Base-by-base conservation (phyloP, 2,888 invertebrate species). In the Salticus scenicus region DNA sequence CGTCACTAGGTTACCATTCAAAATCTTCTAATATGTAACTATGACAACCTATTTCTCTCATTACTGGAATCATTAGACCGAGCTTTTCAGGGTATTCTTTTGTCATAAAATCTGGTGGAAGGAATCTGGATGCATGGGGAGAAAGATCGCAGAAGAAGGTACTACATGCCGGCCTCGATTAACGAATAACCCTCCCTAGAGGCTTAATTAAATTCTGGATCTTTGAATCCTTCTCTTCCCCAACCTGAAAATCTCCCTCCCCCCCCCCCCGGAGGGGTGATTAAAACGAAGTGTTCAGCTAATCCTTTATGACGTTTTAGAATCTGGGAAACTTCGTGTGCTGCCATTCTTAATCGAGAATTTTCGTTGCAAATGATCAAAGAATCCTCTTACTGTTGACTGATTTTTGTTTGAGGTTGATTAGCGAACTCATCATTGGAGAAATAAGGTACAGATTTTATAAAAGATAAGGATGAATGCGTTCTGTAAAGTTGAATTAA, bases 291-390 rank as follows among this genome's bases (percentile, higher is more conserved):
- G 57, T 24, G 20, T 24, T 20, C 12, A 4, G 20, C 57, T 57
- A 57, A 57, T 57, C 57, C 57, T 57, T 57, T 57, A 57, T 57
- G 57, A 57, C 57, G 57, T 57, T 57, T 57, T 4, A 57, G 57
- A 57, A 24, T 24, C 57, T 20, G 14, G 20, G 24, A 24, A 5
- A 7, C 57, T 2, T 57, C 57, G 1, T 57, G 4, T 47, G 47
- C 2, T 57, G 57, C 57, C 24, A 24, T 57, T 57, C 24, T 24
- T 2, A 12, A 24, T 24, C 2, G 57, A 57, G 17, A 24, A 57
- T 57, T 57, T 24, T 24, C 57, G 14, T 20, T 57, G 57, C 24
- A 57, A 57, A 24, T 57, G 20, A 57, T 57, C 24, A 24, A 7
- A 4, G 4, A 2, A 57, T 14, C 47, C 17, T 47, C 47, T n/a